Percentiles rank a stretch among this genome's conserved stretches.
These are phyloP conservation scores for Vombatus ursinus DNA, from an alignment of 2,113 vertebrate species.

Conservation along the genomic window DNA sequence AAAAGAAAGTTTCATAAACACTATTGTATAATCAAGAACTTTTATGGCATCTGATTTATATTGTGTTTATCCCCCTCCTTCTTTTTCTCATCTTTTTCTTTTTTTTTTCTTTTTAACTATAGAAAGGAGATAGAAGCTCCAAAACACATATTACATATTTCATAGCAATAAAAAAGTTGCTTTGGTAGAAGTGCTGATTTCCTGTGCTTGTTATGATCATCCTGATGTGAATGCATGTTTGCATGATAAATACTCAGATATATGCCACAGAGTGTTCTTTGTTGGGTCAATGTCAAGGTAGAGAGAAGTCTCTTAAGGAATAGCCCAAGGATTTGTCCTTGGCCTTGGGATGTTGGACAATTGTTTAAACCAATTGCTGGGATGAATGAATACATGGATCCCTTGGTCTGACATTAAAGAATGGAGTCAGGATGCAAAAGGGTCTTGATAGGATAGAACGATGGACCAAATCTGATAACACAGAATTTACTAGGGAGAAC, in stretches of 20 bases:
- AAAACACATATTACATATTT: not conserved
- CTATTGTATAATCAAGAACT: not conserved
- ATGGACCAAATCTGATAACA: not conserved
- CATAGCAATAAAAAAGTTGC: not conserved
- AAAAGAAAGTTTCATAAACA: not conserved
- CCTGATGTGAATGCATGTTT: not conserved
- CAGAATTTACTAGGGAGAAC: not conserved
- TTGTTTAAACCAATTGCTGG: not conserved
- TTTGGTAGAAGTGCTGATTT: not conserved
- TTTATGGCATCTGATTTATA: not conserved
- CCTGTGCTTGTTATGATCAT: not conserved
- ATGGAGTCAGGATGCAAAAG: not conserved
- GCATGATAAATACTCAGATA: not conserved
- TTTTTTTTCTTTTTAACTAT: not conserved
- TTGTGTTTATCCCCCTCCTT: not conserved
- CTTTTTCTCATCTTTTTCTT: not conserved
- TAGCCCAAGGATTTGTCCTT: not conserved
- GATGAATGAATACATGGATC: not conserved
- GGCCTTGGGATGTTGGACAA: not conserved
- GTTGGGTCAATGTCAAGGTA: not conserved
- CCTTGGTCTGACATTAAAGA: not conserved
- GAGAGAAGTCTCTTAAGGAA: not conserved
- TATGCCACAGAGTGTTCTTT: not conserved
- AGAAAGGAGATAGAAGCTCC: not conserved
- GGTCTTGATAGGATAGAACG: not conserved